Conservation (phyloP, 2,113 vertebrate species). For the Pelmatolapia mariae region DNA sequence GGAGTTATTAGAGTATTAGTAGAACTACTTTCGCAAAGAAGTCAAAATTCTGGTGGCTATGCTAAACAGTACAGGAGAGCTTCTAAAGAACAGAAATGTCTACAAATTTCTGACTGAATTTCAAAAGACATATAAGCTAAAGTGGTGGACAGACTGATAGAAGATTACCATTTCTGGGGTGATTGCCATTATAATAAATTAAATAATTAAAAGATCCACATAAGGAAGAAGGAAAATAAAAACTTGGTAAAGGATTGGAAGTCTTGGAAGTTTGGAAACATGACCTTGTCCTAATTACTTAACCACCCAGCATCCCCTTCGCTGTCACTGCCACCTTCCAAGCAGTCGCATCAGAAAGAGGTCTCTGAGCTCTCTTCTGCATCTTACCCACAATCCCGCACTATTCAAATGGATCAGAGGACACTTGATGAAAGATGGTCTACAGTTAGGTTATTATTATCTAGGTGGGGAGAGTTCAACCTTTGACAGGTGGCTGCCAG, state of each 20-base stretch:
- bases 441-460: constrained; percentile 50
- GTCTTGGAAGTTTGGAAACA: background rate
- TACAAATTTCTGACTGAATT: background rate
- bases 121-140: background rate
- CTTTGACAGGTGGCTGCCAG: constrained; percentile 45
- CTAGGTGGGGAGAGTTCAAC: constrained; percentile 20
- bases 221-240: background rate
- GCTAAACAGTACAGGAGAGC: background rate
- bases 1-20: background rate
- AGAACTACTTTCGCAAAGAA: background rate
- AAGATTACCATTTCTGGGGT: background rate
- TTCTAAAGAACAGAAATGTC: background rate
- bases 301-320: constrained; percentile 3
- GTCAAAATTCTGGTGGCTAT: background rate
- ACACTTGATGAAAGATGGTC: constrained; percentile 27
- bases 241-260: background rate
- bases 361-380: background rate
- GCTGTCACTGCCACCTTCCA: constrained; percentile 16
- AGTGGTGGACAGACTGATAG: background rate
- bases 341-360: constrained; percentile 4
- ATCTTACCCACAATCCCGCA: background rate
- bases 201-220: background rate
- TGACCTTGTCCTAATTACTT: constrained; percentile 10
- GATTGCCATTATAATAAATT: background rate
- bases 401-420: constrained; percentile 30